Conservation (phyloP, 2,113 vertebrate genomes). For the Chamaea fasciata region DNA sequence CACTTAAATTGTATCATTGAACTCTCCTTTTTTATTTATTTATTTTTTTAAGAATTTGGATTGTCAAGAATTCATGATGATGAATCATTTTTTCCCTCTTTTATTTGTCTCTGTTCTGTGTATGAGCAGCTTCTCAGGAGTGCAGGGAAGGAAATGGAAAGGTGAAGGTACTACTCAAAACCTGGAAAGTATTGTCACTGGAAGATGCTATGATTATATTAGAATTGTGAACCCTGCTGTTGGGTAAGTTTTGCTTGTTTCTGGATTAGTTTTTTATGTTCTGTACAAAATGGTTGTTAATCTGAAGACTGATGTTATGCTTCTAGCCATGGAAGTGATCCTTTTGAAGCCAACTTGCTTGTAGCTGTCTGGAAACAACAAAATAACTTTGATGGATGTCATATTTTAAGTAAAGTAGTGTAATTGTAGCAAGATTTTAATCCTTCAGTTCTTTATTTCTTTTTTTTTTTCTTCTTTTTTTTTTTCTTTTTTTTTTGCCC, state of each 20-base stretch:
- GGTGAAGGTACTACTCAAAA: slow-evolving; percentile 65
- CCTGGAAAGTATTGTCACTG: slow-evolving; percentile 66
- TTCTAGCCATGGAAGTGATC: background rate
- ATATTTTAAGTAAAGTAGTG: background rate
- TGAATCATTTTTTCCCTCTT: background rate
- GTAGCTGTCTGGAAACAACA: background rate
- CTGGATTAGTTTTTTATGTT: background rate
- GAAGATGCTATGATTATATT: slow-evolving; percentile 72
- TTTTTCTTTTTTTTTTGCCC: too few species aligned
- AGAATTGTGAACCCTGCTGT: slow-evolving; percentile 40
- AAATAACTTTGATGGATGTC: background rate
- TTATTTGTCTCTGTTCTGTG: background rate
- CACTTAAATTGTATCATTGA: background rate
- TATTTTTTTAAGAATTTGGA: background rate
- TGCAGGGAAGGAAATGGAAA: slow-evolving; percentile 34
- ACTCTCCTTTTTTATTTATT: background rate
- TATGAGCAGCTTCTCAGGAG: background rate
- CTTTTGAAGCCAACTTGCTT: background rate
- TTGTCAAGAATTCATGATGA: background rate
- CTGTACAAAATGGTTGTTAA: background rate
- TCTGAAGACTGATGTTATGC: background rate
- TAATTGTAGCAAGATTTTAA: background rate
- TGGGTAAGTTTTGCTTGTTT: slow-evolving; percentile 62
- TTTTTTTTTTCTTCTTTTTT: background rate
- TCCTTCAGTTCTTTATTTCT: background rate